These are phyloP conservation scores for Leptoclinus maculatus DNA, from an alignment of 2,797 vertebrate species.

Conservation along the genomic window DNA sequence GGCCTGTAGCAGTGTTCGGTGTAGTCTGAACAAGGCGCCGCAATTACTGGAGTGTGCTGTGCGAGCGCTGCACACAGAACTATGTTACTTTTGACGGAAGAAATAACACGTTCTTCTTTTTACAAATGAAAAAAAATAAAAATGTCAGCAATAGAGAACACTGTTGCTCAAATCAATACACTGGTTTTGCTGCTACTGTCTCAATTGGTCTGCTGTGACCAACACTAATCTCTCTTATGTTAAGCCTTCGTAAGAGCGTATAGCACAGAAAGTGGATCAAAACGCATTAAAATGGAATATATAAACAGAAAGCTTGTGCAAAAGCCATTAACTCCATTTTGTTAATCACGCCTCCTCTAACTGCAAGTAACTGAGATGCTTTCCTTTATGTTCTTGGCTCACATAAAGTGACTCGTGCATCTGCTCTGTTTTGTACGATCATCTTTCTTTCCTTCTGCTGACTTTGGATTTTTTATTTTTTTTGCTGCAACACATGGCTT, in stretches of 20 bases:
- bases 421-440: conserved; percentile 44
- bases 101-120: not conserved
- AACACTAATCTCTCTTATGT: not conserved
- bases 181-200: not conserved
- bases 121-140: not conserved
- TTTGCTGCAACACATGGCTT: conserved; percentile 36
- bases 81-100: not conserved
- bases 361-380: not conserved
- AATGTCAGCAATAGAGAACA: not conserved
- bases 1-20: conserved; percentile 1
- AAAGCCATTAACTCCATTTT: not conserved
- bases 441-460: conserved; percentile 55
- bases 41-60: not conserved
- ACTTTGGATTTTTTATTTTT: conserved; percentile 30
- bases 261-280: not conserved
- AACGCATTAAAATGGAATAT: not conserved
- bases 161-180: not conserved
- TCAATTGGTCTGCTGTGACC: not conserved
- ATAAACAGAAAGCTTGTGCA: not conserved
- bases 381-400: conserved; percentile 28
- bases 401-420: conserved; percentile 26
- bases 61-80: not conserved
- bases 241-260: no score
- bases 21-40: not conserved
- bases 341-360: not conserved